Base-by-base conservation (phyloP, 2,888 invertebrate species). In the Cephus runcator region DNA sequence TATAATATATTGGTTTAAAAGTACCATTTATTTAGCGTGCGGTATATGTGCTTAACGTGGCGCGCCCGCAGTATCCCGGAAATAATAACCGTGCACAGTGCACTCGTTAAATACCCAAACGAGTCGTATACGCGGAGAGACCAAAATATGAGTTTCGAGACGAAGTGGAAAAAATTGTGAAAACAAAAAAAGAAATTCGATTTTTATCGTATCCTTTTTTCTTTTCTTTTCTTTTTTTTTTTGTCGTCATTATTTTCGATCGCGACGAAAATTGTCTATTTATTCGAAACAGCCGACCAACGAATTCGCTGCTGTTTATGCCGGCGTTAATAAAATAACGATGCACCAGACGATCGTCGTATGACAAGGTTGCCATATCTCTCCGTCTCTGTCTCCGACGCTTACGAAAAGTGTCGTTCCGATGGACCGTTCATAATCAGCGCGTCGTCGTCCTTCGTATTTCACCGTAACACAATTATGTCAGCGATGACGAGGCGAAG, bases 11-110 rank as follows among this genome's bases (percentile, higher is more conserved):
- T 87, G 89, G 89, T 87, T 87, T 87, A 89, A 89, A 88, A 90
- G 90, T 89, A 86, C 88, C 90, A 90, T 91, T 91, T 90, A 90
- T 91, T 91, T 88, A 87, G 86, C 87, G 86, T 84, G 85, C 85
- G 84, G 84, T 88, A 86, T 84, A 85, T 84, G 82, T 83, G 85
- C 82, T 85, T 85, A 85, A 84, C 84, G 73, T 35, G 56, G 33
- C 36, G 36, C 36, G 69, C 73, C 36, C 75, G 36, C 34, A 78
- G 78, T 84, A 81, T 9, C 82, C 84, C 81, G 85, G 85, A 89
- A 89, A 89, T 90, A 89, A 90, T 90, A 89, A 90, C 87, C 86
- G 88, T 71, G 34, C 31, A 9, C 23, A 4, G 71, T 34, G 71
- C 71, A 34, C 31, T 71, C 71, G 71, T 71, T 71, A 31, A 71